These are phyloP conservation scores for Amphiprion percula DNA, from an alignment of 2,113 vertebrate species.

Conservation along the genomic window DNA sequence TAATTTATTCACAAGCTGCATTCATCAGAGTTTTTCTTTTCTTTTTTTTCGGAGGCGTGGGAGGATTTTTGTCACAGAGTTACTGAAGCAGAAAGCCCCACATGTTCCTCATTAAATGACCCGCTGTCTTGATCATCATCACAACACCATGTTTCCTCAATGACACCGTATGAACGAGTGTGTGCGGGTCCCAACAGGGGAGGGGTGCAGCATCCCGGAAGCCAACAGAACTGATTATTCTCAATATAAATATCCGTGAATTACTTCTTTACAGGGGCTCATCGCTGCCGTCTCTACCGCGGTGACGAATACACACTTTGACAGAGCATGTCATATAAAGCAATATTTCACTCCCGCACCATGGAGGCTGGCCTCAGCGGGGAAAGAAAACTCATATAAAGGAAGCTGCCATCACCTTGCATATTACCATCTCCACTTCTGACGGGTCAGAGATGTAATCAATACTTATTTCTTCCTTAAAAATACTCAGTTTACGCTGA, in stretches of 20 bases:
- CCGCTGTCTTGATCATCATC: conserved; percentile 60
- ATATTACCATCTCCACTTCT: conserved; percentile 68
- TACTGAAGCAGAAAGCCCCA: conserved; percentile 64
- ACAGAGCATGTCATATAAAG: conserved; percentile 66
- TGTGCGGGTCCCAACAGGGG: not conserved
- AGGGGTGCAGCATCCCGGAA: not conserved
- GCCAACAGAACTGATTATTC: conserved; percentile 49
- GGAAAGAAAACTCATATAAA: conserved; percentile 47
- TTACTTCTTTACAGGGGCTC: conserved; percentile 42
- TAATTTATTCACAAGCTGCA: conserved; percentile 43
- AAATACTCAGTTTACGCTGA: conserved; percentile 58
- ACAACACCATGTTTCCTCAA: conserved; percentile 20
- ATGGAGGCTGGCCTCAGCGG: conserved; percentile 34
- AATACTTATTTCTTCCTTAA: conserved; percentile 77
- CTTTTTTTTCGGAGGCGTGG: not conserved
- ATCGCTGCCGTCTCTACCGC: conserved; percentile 33
- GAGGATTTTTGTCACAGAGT: conserved; percentile 47
- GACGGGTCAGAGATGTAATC: conserved; percentile 77
- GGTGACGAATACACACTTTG: conserved; percentile 56
- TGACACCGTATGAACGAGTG: not conserved
- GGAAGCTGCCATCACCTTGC: conserved; percentile 50
- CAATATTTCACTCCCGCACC: conserved; percentile 58
- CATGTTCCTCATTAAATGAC: conserved; percentile 69
- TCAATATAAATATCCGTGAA: conserved; percentile 35
- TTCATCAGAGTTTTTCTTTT: conserved; percentile 28